These are phyloP conservation scores for Adela reaumurella DNA, from an alignment of 2,888 invertebrate genomes.

Conservation along the genomic window DNA sequence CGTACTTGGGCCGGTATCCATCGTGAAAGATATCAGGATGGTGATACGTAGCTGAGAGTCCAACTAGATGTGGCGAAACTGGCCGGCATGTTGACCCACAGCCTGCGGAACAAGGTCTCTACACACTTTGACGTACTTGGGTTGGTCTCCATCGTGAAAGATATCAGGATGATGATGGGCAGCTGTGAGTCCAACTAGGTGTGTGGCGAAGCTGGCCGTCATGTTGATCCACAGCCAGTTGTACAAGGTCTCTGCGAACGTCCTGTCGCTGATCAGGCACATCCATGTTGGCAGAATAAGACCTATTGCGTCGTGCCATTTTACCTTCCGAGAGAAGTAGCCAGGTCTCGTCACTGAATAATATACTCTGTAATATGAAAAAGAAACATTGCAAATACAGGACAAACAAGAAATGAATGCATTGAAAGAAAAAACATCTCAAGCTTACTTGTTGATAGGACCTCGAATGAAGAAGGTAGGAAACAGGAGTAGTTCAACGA, in stretches of 20 bases:
- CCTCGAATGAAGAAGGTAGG: constrained; percentile 32
- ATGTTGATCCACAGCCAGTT: constrained; percentile 56
- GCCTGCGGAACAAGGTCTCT: no score
- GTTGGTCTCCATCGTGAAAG: constrained; percentile 72
- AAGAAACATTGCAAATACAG: no score
- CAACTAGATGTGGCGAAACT: constrained; percentile 62
- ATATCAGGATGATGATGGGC: constrained; percentile 78
- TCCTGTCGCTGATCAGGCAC: constrained; percentile 26
- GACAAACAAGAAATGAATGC: background rate
- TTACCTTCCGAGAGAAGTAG: constrained; percentile 26
- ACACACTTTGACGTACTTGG: constrained; percentile 28
- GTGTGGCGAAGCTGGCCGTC: constrained; percentile 59
- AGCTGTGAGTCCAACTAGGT: constrained; percentile 64
- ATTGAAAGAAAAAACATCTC: background rate
- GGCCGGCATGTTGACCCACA: constrained; percentile 46
- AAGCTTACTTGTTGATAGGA: constrained; percentile 35
- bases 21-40: constrained; percentile 77
- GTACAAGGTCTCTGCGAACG: constrained; percentile 26
- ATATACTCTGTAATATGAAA: no score
- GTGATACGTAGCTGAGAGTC: constrained; percentile 73
- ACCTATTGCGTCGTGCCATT: constrained; percentile 31
- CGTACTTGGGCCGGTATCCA: no score
- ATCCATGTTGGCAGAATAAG: constrained; percentile 39
- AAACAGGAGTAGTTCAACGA: constrained; percentile 38
- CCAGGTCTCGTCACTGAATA: constrained; percentile 16